Percentiles rank a stretch among this genome's conserved stretches.
phyloP scores from a whole-genome alignment of 2,113 vertebrate genomes.

The Anhinga rufa region DNA sequence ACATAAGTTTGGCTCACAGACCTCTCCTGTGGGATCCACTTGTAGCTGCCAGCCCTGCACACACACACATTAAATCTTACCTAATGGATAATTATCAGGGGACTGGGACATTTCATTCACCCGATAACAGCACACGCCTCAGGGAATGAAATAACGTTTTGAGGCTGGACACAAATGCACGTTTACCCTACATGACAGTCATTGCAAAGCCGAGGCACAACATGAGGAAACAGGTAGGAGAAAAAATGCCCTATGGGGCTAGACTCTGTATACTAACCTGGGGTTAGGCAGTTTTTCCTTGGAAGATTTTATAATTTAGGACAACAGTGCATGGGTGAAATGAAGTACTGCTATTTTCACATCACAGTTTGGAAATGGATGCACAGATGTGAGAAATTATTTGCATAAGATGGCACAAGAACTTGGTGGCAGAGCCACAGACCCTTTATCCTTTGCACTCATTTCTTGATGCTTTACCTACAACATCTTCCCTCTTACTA shows the following conservation, averaged over 20 bases:
- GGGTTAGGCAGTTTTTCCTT: neutral
- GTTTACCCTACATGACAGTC: neutral
- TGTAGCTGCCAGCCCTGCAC: neutral
- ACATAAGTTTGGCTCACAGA: neutral
- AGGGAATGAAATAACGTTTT: neutral
- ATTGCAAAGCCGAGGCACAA: neutral
- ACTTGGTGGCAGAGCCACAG: neutral
- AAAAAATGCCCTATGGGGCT: neutral
- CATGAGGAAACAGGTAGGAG: neutral
- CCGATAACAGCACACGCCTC: conserved; percentile 31
- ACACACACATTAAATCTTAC: neutral
- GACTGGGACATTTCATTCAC: neutral
- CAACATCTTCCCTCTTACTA: neutral
- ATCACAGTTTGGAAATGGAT: neutral
- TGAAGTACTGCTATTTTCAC: neutral
- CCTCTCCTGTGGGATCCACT: neutral
- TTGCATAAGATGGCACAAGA: neutral
- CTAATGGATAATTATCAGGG: conserved; percentile 33
- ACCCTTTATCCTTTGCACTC: neutral
- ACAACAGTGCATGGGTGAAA: neutral
- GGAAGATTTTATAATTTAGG: neutral
- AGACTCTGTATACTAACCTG: neutral
- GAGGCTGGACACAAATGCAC: neutral
- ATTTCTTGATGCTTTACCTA: neutral
- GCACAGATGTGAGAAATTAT: neutral